phyloP scores from a whole-genome alignment of 2,797 vertebrate genomes.

The Cottoperca gobio region DNA sequence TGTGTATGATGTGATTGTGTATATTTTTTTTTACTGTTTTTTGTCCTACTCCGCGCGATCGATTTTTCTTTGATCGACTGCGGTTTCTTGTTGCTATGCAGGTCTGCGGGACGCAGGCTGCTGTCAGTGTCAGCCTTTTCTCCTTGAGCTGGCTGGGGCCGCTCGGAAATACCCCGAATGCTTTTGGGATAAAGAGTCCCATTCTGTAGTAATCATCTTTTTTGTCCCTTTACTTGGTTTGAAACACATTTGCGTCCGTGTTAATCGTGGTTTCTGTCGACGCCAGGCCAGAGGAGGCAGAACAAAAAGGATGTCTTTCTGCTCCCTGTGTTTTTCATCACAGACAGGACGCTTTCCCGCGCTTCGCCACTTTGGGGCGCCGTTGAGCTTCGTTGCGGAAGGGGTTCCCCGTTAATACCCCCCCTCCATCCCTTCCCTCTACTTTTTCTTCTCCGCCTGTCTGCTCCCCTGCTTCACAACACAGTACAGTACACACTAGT shows the following conservation, averaged over 20 bases:
- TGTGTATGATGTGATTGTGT: no score
- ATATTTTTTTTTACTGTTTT: background rate
- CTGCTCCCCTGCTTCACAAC: constrained; percentile 58
- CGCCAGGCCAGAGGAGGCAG: background rate
- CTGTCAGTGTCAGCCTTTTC: constrained; percentile 33
- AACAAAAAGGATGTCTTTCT: constrained; percentile 20
- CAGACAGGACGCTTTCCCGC: background rate
- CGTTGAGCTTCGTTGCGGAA: constrained; percentile 49
- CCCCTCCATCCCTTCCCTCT: constrained; percentile 43
- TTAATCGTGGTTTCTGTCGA: background rate
- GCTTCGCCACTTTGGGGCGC: constrained; percentile 65
- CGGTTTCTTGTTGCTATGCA: constrained; percentile 86
- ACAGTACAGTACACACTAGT: constrained; percentile 64
- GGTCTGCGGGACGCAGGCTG: constrained; percentile 69
- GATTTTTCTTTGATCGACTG: constrained; percentile 80
- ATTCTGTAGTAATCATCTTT: no score
- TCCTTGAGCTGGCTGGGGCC: background rate
- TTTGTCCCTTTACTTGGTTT: accelerated
- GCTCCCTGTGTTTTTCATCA: constrained; percentile 1
- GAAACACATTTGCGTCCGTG: background rate
- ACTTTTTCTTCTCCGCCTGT: constrained; percentile 63
- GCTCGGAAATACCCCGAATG: background rate
- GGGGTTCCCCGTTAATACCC: constrained; percentile 68
- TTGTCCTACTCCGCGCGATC: constrained; percentile 38
- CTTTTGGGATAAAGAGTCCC: background rate